These are phyloP conservation scores for Chaetodon auriga DNA, from an alignment of 2,113 vertebrate genomes.

Conservation along the genomic window DNA sequence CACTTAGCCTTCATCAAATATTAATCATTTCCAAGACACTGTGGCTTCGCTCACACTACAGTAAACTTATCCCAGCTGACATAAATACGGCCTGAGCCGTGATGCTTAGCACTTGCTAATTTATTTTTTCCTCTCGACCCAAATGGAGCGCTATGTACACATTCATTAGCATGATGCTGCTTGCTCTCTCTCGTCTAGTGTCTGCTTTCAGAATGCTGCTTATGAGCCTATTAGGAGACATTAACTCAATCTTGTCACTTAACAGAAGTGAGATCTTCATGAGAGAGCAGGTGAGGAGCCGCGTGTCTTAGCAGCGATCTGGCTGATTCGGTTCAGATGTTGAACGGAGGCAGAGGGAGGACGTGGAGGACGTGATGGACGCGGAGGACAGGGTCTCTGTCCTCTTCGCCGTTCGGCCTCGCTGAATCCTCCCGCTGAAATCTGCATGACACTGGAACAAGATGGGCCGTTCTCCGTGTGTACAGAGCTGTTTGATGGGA, in stretches of 20 bases:
- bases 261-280: constrained; percentile 33
- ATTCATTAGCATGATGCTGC: constrained; percentile 63
- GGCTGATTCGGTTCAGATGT: neutral
- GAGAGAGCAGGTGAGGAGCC: constrained; percentile 9
- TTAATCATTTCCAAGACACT: constrained; percentile 61
- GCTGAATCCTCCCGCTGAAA: constrained; percentile 4
- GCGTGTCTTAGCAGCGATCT: neutral
- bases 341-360: too few relatives aligned
- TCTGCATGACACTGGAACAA: constrained; percentile 8
- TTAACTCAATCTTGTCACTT: constrained; percentile 53
- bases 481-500: constrained; percentile 27
- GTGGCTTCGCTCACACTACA: constrained; percentile 62
- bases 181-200: constrained; percentile 24
- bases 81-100: constrained; percentile 40
- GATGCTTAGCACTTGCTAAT: constrained; percentile 61
- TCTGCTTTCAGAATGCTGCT: constrained; percentile 47
- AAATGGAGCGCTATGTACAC: constrained; percentile 56
- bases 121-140: constrained; percentile 32
- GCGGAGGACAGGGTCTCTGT: neutral
- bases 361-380: too few relatives aligned
- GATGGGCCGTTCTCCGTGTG: constrained; percentile 5
- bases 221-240: constrained; percentile 51
- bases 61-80: constrained; percentile 59
- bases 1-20: constrained; percentile 78
- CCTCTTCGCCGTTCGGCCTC: neutral